phyloP scores from a whole-genome alignment of 2,888 invertebrate species.

The Eristalinus aeneus region DNA sequence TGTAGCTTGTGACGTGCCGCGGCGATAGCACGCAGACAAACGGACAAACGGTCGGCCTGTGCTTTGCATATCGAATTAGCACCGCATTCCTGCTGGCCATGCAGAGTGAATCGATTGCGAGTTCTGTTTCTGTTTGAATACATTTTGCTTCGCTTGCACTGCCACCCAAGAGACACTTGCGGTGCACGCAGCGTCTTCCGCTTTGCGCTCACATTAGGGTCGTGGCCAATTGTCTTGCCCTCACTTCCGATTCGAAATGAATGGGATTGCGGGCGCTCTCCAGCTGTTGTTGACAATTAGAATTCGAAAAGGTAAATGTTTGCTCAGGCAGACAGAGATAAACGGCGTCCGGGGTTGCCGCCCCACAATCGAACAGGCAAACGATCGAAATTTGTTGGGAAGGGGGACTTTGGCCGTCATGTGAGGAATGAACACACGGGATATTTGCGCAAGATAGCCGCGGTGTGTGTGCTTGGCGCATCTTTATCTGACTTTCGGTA shows the following conservation, averaged over 20 bases:
- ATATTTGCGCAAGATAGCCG: background rate
- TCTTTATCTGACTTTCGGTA: background rate
- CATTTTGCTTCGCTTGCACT: background rate
- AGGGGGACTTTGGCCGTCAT: background rate
- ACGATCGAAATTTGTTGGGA: background rate
- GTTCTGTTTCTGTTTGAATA: background rate
- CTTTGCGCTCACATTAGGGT: background rate
- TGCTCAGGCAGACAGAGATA: background rate
- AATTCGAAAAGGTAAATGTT: background rate
- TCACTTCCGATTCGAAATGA: background rate
- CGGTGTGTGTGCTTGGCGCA: background rate
- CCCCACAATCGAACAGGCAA: background rate
- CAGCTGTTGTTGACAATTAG: background rate
- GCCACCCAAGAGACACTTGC: background rate
- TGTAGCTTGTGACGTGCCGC: background rate
- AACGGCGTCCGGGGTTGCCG: background rate
- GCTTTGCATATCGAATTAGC: constrained; percentile 51
- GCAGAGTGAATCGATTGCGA: constrained; percentile 18
- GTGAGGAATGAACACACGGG: background rate
- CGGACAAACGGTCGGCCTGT: background rate
- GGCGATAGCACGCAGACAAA: background rate
- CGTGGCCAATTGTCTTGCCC: background rate
- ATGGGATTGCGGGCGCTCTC: background rate
- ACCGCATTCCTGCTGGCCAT: constrained; percentile 26
- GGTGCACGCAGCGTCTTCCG: background rate